Conservation (phyloP, 2,888 invertebrate species). For the Amiota mariae region DNA sequence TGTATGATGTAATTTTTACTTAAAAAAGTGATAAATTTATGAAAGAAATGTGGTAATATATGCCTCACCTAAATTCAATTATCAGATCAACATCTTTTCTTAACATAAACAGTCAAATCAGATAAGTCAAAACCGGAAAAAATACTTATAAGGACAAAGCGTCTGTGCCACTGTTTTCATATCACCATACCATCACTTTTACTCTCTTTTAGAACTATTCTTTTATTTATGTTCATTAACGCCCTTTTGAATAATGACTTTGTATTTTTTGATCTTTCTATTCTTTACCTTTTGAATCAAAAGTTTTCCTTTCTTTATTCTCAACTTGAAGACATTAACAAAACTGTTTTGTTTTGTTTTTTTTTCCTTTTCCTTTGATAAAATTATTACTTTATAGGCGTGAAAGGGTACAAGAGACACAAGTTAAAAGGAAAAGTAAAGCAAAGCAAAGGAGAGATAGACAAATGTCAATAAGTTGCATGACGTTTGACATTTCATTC, state of each 20-base stretch:
- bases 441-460: background rate
- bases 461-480: conserved; percentile 26
- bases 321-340: background rate
- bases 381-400: background rate
- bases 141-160: background rate
- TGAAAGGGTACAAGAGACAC: background rate
- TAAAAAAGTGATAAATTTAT: too few species aligned
- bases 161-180: background rate
- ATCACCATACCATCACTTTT: background rate
- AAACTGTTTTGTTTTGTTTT: background rate
- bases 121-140: too few species aligned
- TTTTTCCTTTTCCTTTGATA: background rate
- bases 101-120: too few species aligned
- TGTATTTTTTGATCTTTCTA: background rate
- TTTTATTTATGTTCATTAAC: conserved; percentile 2
- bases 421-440: background rate
- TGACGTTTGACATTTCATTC: conserved; percentile 58
- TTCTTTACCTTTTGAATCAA: background rate
- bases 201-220: background rate
- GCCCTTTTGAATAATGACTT: conserved; percentile 23
- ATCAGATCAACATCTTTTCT: too few species aligned
- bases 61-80: too few species aligned
- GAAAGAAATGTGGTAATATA: too few species aligned
- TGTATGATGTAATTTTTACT: too few species aligned
- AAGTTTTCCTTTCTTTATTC: background rate